Conservation (phyloP, 1,140 invertebrate genomes). For the Ips typographus region DNA sequence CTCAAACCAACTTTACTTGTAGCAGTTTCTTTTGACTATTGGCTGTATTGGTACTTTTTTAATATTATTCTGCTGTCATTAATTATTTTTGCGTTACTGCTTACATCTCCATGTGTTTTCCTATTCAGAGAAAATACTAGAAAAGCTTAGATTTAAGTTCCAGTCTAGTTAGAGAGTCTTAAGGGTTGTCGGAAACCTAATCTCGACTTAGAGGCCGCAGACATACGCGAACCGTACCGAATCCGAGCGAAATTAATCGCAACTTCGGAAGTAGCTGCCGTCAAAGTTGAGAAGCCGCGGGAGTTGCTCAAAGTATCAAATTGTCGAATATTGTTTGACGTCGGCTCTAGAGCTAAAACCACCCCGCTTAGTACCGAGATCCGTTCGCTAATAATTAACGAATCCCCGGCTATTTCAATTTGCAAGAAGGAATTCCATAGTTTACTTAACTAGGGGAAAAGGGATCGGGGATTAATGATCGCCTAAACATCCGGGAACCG, state of each 20-base stretch:
- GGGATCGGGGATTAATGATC: not conserved
- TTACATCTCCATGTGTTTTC: too few species aligned
- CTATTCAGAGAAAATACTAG: too few species aligned
- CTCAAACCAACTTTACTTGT: too few species aligned
- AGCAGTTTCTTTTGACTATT: too few species aligned
- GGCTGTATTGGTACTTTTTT: too few species aligned
- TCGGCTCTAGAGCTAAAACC: constrained; percentile 4
- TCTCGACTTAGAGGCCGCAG: not conserved
- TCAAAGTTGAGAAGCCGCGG: constrained; percentile 6
- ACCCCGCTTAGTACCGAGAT: constrained; percentile 5
- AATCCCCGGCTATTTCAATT: constrained; percentile 13
- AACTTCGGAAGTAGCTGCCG: not conserved
- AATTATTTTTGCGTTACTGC: too few species aligned
- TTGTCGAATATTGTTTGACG: constrained; percentile 11
- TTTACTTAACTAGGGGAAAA: constrained; percentile 5
- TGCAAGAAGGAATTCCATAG: constrained; percentile 11
- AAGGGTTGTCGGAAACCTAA: too few species aligned
- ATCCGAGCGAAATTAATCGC: constrained; percentile 1
- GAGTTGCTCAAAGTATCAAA: constrained; percentile 9
- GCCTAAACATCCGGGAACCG: constrained; percentile 6
- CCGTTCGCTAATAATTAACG: constrained; percentile 15
- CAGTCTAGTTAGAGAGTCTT: too few species aligned
- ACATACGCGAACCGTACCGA: not conserved
- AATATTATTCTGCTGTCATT: too few species aligned
- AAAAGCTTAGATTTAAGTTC: too few species aligned